phyloP scores from a whole-genome alignment of 2,797 vertebrate genomes.

The Chrosomus eos region DNA sequence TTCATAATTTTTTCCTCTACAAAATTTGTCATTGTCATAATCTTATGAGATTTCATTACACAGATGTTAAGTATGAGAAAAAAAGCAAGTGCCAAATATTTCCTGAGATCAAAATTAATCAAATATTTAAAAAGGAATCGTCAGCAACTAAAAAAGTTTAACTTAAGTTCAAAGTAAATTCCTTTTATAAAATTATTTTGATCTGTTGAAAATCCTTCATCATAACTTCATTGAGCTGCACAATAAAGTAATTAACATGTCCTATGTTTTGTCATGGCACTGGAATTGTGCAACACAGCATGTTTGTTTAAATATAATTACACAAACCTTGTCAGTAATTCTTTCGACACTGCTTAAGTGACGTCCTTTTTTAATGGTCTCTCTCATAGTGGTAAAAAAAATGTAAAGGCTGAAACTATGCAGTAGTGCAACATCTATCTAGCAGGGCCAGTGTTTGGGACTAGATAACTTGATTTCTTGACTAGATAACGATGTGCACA shows the following conservation, averaged over 20 bases:
- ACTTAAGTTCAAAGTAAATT: no score
- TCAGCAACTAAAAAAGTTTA: no score
- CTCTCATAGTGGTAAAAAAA: not conserved
- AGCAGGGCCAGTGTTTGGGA: conserved; percentile 28
- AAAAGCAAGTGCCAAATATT: not conserved
- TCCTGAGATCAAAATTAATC: not conserved
- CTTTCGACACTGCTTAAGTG: not conserved
- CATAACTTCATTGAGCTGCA: not conserved
- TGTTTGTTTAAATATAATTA: not conserved
- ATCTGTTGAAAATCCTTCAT: not conserved
- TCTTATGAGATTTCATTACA: not conserved
- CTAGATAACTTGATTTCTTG: not conserved
- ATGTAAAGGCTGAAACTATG: not conserved
- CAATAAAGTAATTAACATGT: not conserved
- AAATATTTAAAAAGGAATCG: not conserved
- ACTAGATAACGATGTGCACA: not conserved
- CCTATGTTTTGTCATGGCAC: no score
- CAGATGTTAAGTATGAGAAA: not conserved
- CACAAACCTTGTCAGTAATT: not conserved
- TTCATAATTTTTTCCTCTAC: not conserved
- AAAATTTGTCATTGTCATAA: not conserved
- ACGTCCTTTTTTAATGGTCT: not conserved
- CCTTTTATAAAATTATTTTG: not conserved
- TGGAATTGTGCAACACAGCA: not conserved
- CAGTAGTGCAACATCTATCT: not conserved